Conservation (phyloP, 2,113 vertebrate genomes). For the Athene cunicularia region DNA sequence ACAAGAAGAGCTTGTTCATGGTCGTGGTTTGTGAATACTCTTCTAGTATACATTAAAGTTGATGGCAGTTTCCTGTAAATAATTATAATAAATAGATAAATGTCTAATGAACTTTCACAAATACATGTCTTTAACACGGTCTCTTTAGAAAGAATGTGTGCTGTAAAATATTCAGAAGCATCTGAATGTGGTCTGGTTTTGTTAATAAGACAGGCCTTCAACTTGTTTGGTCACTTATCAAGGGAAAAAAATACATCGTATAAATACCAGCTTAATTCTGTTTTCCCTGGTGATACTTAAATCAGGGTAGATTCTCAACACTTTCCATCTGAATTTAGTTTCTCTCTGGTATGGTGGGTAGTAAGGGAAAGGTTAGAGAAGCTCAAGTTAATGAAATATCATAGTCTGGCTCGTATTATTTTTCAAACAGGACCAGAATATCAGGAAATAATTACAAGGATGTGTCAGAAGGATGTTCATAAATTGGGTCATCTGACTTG, state of each 20-base stretch:
- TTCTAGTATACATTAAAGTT: background rate
- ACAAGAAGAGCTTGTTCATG: background rate
- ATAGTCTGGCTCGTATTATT: background rate
- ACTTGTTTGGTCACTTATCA: background rate
- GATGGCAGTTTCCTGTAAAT: background rate
- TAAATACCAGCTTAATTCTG: background rate
- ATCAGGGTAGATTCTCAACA: background rate
- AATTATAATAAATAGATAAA: background rate
- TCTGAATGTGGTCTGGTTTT: background rate
- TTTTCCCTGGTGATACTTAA: background rate
- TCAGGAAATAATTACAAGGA: background rate
- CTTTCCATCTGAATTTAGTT: background rate
- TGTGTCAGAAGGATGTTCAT: background rate
- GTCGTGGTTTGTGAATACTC: background rate
- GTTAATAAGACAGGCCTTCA: background rate
- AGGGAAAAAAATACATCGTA: background rate
- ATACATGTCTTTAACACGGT: background rate
- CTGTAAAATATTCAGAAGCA: background rate
- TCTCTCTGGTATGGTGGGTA: background rate
- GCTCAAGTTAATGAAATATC: background rate
- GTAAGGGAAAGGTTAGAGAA: background rate
- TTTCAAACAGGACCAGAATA: background rate
- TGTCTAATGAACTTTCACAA: background rate
- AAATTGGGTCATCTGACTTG: background rate
- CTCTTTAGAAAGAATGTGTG: background rate